phyloP scores from a whole-genome alignment of 2,797 vertebrate species.

The Cirrhinus molitorella region DNA sequence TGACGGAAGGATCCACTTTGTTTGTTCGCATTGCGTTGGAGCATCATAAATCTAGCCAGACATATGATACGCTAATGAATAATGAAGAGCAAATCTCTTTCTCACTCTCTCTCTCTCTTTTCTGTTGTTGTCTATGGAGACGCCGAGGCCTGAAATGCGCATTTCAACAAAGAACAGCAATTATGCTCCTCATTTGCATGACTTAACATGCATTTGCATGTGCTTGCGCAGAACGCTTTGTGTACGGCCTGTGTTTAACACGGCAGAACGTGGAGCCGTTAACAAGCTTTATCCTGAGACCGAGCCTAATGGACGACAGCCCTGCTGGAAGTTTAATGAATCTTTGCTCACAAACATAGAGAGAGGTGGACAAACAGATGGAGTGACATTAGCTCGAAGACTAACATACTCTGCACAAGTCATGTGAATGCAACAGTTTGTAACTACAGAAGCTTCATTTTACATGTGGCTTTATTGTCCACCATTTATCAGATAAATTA shows the following conservation, averaged over 20 bases:
- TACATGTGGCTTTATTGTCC: background rate
- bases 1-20: constrained; percentile 33
- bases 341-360: constrained; percentile 22
- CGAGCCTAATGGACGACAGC: constrained; percentile 26
- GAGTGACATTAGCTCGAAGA: constrained; percentile 10
- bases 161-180: constrained; percentile 48
- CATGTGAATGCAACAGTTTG: background rate
- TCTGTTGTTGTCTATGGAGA: constrained; percentile 29
- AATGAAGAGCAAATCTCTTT: constrained; percentile 43
- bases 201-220: constrained; percentile 52
- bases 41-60: constrained; percentile 46
- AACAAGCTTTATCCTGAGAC: constrained; percentile 44
- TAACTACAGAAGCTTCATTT: background rate
- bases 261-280: constrained; percentile 41
- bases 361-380: constrained; percentile 4
- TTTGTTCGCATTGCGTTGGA: constrained; percentile 36
- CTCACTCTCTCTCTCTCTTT: constrained; percentile 14
- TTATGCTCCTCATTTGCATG: constrained; percentile 52
- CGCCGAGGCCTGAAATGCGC: constrained; percentile 15
- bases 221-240: constrained; percentile 37
- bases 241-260: constrained; percentile 51
- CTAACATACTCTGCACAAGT: background rate
- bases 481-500: background rate
- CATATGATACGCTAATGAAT: constrained; percentile 52
- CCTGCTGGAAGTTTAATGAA: constrained; percentile 46